Evolutionary conservation across 1,140 invertebrate species (phyloP).

Genomic region (Chrysopa pallens): DNA sequence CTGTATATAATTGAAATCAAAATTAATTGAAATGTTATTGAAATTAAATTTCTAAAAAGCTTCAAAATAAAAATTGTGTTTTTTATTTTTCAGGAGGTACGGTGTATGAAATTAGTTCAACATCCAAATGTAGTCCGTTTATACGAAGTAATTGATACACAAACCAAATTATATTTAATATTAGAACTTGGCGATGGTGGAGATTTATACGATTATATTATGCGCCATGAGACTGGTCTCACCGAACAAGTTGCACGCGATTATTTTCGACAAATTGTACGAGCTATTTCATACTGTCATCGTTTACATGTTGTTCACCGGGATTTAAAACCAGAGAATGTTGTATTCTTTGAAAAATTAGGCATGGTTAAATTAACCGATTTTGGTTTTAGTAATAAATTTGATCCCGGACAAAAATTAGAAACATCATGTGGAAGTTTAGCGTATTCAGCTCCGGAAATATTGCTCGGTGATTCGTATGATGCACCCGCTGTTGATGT

Average conservation of each 20-base stretch:
- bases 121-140: slow-evolving; percentile 96
- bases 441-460: slow-evolving; percentile 98
- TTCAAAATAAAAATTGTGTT: slow-evolving; percentile 11
- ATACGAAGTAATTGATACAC: slow-evolving; percentile 98
- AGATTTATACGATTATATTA: slow-evolving; percentile 98
- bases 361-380: slow-evolving; percentile 97
- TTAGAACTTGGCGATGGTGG: slow-evolving; percentile 96
- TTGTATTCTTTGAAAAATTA: slow-evolving; percentile 95
- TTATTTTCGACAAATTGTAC: slow-evolving; percentile 91
- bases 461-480: slow-evolving; percentile 87
- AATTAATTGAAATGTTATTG: neutral
- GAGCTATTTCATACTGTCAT: slow-evolving; percentile 97
- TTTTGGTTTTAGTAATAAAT: slow-evolving; percentile 97
- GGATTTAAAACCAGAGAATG: slow-evolving; percentile 97
- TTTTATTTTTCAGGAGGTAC: slow-evolving; percentile 52
- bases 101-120: slow-evolving; percentile 98
- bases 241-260: slow-evolving; percentile 67
- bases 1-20: slow-evolving; percentile 6
- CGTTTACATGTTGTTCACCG: slow-evolving; percentile 83
- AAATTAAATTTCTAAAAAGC: no score
- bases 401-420: slow-evolving; percentile 90
- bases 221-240: slow-evolving; percentile 77
- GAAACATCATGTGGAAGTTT: slow-evolving; percentile 98
- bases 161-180: slow-evolving; percentile 88
- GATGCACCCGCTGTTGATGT: slow-evolving; percentile 94